Percentiles rank a stretch among this genome's conserved stretches.
phyloP scores from a whole-genome alignment of 2,113 vertebrate species.

The Aldabrachelys gigantea region DNA sequence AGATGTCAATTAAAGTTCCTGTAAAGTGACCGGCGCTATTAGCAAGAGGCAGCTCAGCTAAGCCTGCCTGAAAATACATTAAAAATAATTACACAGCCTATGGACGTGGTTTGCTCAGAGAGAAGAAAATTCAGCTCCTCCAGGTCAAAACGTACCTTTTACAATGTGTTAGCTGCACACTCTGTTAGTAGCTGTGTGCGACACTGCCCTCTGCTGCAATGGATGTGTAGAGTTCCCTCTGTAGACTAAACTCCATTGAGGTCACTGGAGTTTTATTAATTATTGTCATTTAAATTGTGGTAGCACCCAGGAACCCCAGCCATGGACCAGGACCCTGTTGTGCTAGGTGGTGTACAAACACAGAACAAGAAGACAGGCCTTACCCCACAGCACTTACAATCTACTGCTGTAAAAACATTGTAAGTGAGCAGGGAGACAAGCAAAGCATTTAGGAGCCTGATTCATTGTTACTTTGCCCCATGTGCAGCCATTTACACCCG shows the following conservation, averaged over 20 bases:
- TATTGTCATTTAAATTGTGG: neutral
- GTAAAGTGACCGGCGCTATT: neutral
- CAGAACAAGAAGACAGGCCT: too few species aligned
- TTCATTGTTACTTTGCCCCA: neutral
- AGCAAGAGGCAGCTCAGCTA: neutral
- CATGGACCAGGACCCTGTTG: neutral
- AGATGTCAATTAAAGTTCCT: neutral
- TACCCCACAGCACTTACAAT: too few species aligned
- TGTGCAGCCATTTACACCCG: too few species aligned
- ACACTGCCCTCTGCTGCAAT: fast-evolving
- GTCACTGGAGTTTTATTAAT: neutral
- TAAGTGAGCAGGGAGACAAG: neutral
- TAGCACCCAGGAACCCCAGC: neutral
- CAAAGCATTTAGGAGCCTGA: neutral
- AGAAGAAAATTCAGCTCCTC: neutral
- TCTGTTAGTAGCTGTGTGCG: fast-evolving
- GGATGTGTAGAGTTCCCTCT: fast-evolving
- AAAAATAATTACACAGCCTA: fast-evolving
- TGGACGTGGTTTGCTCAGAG: neutral
- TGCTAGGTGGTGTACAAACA: neutral
- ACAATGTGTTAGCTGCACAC: neutral
- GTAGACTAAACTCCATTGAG: fast-evolving
- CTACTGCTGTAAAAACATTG: neutral
- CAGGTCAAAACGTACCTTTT: fast-evolving
- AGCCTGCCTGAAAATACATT: neutral